Evolutionary conservation across 2,113 vertebrate genomes (phyloP).

Genomic region (Carassius gibelio): DNA sequence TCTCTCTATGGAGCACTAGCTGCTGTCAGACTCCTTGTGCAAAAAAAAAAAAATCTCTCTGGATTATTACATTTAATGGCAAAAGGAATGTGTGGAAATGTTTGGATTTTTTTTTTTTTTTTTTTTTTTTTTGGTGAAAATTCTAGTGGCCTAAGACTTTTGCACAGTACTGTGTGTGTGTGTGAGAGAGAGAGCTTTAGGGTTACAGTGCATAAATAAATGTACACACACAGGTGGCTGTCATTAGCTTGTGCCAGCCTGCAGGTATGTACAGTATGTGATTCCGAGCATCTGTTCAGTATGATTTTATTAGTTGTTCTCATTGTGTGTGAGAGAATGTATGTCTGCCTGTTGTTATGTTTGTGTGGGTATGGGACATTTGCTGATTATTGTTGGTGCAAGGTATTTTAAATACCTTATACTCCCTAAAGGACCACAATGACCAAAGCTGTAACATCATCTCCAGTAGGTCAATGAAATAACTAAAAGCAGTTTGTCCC

Average conservation of each 20-base stretch:
- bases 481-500: no score
- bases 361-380: background rate
- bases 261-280: conserved; percentile 53
- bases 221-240: conserved; percentile 38
- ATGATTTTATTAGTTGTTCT: conserved; percentile 25
- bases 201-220: no score
- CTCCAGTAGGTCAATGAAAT: background rate
- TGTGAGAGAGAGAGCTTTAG: no score
- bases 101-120: no score
- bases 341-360: background rate
- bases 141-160: no score
- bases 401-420: background rate
- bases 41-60: no score
- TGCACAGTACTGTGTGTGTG: no score
- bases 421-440: background rate
- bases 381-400: background rate
- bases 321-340: conserved; percentile 16
- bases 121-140: no score
- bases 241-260: conserved; percentile 48
- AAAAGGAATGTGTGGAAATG: no score
- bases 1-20: no score
- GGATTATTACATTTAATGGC: no score
- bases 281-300: conserved; percentile 65
- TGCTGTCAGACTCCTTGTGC: no score
- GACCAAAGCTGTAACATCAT: background rate